Evolutionary conservation across 2,113 vertebrate species (phyloP).

Genomic region (human): DNA sequence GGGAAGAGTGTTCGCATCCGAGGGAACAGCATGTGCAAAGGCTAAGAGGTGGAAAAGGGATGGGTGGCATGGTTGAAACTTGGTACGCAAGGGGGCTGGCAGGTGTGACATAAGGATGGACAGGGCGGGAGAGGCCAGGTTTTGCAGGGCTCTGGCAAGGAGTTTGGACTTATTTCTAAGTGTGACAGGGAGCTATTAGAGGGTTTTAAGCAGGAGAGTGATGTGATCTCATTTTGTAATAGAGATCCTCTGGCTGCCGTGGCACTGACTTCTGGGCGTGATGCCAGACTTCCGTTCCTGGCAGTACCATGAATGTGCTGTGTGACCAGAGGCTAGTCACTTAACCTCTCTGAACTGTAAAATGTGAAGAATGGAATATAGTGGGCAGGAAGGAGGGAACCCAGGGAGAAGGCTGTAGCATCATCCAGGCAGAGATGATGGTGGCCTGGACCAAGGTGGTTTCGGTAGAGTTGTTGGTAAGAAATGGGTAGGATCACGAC

Average conservation of each 20-base stretch:
- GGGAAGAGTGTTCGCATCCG: background rate
- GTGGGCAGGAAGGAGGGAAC: background rate
- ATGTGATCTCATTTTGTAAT: background rate
- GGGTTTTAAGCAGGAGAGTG: background rate
- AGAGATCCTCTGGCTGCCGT: background rate
- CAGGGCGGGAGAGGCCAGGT: background rate
- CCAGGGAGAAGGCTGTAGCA: background rate
- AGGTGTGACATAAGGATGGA: accelerated
- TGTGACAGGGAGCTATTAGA: background rate
- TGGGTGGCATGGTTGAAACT: background rate
- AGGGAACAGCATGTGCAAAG: background rate
- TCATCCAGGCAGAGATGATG: background rate
- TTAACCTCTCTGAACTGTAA: background rate
- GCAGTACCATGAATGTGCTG: background rate
- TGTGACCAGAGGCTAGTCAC: background rate
- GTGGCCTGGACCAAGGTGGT: background rate
- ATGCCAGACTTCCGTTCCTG: background rate
- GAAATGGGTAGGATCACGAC: background rate
- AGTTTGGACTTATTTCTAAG: background rate
- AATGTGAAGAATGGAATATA: background rate
- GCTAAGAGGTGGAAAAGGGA: background rate
- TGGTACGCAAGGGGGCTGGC: too few species aligned
- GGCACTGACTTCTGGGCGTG: background rate
- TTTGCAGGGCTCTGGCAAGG: background rate
- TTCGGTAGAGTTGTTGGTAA: background rate